phyloP scores from a whole-genome alignment of 2,797 vertebrate genomes.

The Vireo griseus region DNA sequence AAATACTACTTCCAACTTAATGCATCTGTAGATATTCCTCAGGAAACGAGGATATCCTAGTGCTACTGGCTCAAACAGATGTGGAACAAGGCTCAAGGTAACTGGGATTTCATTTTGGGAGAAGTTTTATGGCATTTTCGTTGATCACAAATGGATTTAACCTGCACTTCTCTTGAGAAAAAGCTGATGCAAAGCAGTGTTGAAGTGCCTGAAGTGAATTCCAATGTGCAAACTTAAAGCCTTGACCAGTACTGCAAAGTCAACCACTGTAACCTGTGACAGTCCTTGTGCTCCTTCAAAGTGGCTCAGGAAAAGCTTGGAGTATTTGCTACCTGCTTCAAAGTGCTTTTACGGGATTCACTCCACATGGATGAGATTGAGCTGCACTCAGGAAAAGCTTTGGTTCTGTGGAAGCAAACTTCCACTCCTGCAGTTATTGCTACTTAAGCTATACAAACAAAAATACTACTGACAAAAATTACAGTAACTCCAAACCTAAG shows the following conservation, averaged over 20 bases:
- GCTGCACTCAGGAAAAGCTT: slow-evolving; percentile 53
- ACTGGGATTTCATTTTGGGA: background rate
- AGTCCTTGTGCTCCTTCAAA: slow-evolving; percentile 37
- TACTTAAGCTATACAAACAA: slow-evolving; percentile 31
- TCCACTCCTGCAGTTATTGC: slow-evolving; percentile 52
- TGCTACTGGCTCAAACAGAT: background rate
- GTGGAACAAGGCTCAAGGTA: background rate
- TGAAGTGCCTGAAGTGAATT: background rate
- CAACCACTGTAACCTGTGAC: background rate
- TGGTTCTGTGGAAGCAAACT: slow-evolving; percentile 50
- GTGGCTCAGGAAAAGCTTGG: slow-evolving; percentile 40
- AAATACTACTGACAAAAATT: background rate
- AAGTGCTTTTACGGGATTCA: slow-evolving; percentile 20
- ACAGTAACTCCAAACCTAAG: background rate
- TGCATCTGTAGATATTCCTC: background rate
- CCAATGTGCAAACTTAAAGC: background rate
- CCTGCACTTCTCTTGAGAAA: background rate
- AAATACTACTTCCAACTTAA: background rate
- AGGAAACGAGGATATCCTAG: background rate
- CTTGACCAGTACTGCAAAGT: slow-evolving; percentile 17
- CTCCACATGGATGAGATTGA: slow-evolving; percentile 7
- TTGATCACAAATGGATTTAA: background rate
- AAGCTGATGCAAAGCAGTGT: background rate
- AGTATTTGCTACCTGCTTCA: slow-evolving; percentile 31
- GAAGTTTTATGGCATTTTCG: background rate